Conservation (phyloP, 2,797 vertebrate species). For the Tangara arthus region DNA sequence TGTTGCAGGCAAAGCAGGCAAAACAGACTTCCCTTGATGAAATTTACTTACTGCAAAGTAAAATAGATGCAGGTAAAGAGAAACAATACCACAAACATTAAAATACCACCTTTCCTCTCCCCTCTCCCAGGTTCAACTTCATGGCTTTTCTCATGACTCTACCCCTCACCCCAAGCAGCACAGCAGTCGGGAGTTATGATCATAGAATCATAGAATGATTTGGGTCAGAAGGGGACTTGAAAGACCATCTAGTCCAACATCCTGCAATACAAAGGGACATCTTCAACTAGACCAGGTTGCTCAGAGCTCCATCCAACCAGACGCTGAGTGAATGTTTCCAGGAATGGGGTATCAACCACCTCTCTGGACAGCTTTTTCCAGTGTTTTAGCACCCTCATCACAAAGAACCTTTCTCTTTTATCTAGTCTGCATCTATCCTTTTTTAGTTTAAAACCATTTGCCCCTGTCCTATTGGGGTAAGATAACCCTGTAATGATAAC, state of each 20-base stretch:
- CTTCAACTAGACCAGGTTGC: not conserved
- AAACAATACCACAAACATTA: not conserved
- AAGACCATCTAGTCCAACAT: not conserved
- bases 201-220: not conserved
- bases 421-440: not conserved
- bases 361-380: not conserved
- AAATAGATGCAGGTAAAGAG: not conserved
- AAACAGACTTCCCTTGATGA: not conserved
- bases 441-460: not conserved
- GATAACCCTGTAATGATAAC: not conserved
- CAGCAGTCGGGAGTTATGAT: fast-evolving
- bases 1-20: not conserved
- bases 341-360: not conserved
- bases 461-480: fast-evolving
- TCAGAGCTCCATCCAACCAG: not conserved
- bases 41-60: not conserved
- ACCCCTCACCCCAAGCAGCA: not conserved
- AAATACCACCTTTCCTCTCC: not conserved
- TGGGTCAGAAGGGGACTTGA: not conserved
- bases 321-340: not conserved
- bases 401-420: not conserved
- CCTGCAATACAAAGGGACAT: not conserved
- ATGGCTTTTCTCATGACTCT: not conserved
- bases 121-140: not conserved
- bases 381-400: not conserved